phyloP scores from a whole-genome alignment of 2,797 vertebrate species.

The Meriones psammophilus region DNA sequence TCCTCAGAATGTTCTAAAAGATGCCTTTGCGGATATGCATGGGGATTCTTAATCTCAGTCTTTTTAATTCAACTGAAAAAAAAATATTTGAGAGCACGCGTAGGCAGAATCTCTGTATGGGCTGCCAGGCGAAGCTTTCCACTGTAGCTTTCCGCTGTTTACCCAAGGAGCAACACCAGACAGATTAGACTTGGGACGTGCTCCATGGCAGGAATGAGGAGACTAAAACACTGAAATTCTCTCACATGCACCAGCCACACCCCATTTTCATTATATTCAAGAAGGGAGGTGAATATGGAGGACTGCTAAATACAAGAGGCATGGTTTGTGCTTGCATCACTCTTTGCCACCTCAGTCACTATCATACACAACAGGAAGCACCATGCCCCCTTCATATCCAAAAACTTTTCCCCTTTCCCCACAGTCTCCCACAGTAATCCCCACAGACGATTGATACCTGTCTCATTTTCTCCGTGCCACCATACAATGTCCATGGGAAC shows the following conservation, averaged over 20 bases:
- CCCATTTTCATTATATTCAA: conserved; percentile 17
- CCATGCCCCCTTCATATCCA: background rate
- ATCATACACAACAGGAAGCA: background rate
- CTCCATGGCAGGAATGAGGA: conserved; percentile 23
- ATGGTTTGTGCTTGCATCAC: conserved; percentile 37
- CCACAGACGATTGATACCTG: background rate
- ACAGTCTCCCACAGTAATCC: no score
- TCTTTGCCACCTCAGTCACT: background rate
- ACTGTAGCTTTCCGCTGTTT: conserved; percentile 40
- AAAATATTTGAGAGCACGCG: conserved; percentile 6
- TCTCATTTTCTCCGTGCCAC: background rate
- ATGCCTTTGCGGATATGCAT: background rate
- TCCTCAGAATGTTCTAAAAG: background rate
- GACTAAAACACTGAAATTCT: conserved; percentile 26
- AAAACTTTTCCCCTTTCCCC: background rate
- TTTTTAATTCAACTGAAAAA: conserved; percentile 65
- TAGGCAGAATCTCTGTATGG: background rate
- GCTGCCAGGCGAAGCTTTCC: background rate
- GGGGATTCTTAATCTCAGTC: background rate
- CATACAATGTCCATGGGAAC: background rate
- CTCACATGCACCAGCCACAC: conserved; percentile 35
- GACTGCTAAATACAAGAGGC: background rate
- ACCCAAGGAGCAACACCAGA: background rate
- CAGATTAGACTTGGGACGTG: conserved; percentile 21
- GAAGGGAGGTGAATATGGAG: background rate